phyloP scores from a whole-genome alignment of 35 echinoderm and acorn worm species.

The Strongylocentrotus purpuratus region DNA sequence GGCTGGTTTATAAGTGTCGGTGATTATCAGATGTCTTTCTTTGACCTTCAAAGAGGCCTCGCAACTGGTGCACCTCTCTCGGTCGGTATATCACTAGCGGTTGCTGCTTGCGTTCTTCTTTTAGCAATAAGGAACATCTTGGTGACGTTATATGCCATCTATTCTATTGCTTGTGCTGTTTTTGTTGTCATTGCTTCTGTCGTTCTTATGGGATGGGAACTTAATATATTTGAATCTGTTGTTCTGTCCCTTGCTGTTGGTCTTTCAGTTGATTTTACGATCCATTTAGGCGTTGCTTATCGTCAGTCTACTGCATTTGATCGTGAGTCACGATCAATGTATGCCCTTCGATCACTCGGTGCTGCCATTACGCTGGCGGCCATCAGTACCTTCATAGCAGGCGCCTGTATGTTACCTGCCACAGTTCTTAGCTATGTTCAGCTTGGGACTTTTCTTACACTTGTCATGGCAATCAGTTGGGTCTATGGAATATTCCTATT shows the following conservation, averaged over 20 bases:
- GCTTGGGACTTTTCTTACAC: conserved; percentile 73
- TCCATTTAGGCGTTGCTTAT: conserved; percentile 77
- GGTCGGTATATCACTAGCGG: conserved; percentile 56
- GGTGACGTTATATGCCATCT: conserved; percentile 63
- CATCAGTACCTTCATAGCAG: conserved; percentile 68
- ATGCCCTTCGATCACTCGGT: conserved; percentile 49
- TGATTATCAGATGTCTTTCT: conserved; percentile 55
- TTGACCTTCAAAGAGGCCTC: conserved; percentile 72
- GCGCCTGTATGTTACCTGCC: conserved; percentile 74
- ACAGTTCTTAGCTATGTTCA: conserved; percentile 67
- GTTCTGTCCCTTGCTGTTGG: conserved; percentile 75
- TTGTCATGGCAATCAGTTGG: conserved; percentile 85
- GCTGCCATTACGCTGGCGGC: conserved; percentile 74
- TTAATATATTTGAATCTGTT: conserved; percentile 75
- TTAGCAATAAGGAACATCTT: conserved; percentile 62
- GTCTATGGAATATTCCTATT: conserved; percentile 76
- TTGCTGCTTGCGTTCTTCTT: conserved; percentile 62
- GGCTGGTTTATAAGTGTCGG: conserved; percentile 72
- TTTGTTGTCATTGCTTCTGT: conserved; percentile 66
- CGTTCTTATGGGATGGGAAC: conserved; percentile 77
- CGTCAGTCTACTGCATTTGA: conserved; percentile 35
- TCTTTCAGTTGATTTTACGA: conserved; percentile 78
- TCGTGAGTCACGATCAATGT: conserved; percentile 51
- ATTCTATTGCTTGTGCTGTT: conserved; percentile 59
- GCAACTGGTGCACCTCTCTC: conserved; percentile 62